Evolutionary conservation across 2,888 invertebrate genomes (phyloP).

Genomic region (Nemapogon koenigi): DNA sequence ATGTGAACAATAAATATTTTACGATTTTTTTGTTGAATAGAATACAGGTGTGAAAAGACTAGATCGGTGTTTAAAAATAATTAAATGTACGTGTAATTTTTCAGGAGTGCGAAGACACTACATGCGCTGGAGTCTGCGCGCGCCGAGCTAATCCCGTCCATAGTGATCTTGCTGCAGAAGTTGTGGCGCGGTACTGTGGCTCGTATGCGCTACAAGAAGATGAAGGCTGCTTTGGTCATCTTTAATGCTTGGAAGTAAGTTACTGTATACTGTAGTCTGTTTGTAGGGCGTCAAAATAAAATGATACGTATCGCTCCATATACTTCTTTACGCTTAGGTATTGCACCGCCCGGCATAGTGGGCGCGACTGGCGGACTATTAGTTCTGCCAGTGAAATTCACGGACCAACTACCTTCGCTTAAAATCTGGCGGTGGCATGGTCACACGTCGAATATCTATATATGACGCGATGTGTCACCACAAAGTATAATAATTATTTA

Average conservation of each 20-base stretch:
- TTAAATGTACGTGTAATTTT: background rate
- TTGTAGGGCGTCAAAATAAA: background rate
- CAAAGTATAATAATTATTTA: too few relatives aligned
- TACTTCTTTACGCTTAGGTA: too few relatives aligned
- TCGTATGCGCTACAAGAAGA: constrained; percentile 79
- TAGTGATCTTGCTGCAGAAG: constrained; percentile 93
- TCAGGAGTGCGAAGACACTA: constrained; percentile 82
- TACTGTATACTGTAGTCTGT: background rate
- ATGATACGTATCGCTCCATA: too few relatives aligned
- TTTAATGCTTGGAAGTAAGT: constrained; percentile 77
- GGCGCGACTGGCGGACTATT: too few relatives aligned
- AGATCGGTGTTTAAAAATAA: background rate
- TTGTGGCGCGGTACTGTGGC: constrained; percentile 88
- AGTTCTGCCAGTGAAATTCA: too few relatives aligned
- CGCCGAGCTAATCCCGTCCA: constrained; percentile 86
- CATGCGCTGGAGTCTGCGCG: constrained; percentile 89
- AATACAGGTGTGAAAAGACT: background rate
- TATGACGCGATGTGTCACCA: too few relatives aligned
- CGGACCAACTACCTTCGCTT: too few relatives aligned
- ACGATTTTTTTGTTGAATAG: background rate
- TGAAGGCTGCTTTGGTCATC: constrained; percentile 85
- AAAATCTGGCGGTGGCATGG: too few relatives aligned
- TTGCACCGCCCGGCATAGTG: too few relatives aligned
- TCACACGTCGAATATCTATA: too few relatives aligned
- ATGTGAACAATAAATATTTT: too few relatives aligned